Evolutionary conservation across 1,140 invertebrate genomes (phyloP), one percentile per base, ranked within the genome.

Genomic region (Pentalonia nigronervosa): DNA sequence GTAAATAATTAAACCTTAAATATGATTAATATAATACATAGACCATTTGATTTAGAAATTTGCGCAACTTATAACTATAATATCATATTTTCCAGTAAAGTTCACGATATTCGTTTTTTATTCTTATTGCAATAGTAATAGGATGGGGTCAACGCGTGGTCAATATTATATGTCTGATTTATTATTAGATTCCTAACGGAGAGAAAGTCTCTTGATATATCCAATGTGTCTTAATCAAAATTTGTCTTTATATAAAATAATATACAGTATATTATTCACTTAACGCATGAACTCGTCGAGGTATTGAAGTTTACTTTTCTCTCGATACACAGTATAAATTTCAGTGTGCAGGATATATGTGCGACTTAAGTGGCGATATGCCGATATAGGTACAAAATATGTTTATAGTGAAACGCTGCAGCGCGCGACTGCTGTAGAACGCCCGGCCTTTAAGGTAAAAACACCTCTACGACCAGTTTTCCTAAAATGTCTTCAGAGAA

Each of bases 221-320:
- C 20, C 47, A 14, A 83, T 67, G 20, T 91, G 36, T 83, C 47
- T 83, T 81, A 50, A 92, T 83, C 91, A 92, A 92, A 92, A n/a
- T 81, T 89, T 89, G 34, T 56, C 23, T 48, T 36, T 93, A 21
- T 84, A 81, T 91, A 81, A 25, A 21, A 91, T 76, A 83, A 53
- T 50, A 50, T 50, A 91, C 50, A 25, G 76, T 93, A 84, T 56
- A 84, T 56, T 93, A 84, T 93, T 93, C 45, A 92, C 36, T 93
- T 56, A 36, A 36, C 23, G 45, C 60, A 47, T 47, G 41, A 67
- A 91, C 90, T 76, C 67, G 45, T 76, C 45, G 25, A 76, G 11
- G n/a, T 91, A 48, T 76, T 76, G 90, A 76, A 91, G 90, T 91
- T 91, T n/a, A 36, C 45, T 83, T 93, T 93, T 93, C 91, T 86